Evolutionary conservation across 2,888 invertebrate genomes (phyloP).

Genomic region (Phyto melanocephala): DNA sequence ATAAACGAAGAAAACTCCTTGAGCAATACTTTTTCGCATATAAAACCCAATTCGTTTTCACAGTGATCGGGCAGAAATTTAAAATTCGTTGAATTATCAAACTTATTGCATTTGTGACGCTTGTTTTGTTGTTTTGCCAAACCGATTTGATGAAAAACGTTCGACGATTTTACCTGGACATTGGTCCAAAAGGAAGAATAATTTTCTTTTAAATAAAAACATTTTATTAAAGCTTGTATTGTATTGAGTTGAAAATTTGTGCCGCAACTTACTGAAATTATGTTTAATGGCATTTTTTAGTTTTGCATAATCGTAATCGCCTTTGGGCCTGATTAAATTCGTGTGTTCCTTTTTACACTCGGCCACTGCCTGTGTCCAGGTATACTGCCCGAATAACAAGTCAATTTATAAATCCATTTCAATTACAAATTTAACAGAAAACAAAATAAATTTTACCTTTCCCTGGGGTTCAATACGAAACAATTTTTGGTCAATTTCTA

Average conservation of each 20-base stretch:
- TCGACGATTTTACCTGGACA: background rate
- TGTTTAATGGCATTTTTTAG: conserved; percentile 8
- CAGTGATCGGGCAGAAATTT: conserved; percentile 24
- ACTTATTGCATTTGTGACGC: conserved; percentile 35
- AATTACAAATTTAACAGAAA: background rate
- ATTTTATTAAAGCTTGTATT: too few relatives aligned
- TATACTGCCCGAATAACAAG: conserved; percentile 1
- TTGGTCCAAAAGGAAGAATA: conserved; percentile 48
- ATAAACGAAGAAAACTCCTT: background rate
- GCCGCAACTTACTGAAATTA: conserved; percentile 38
- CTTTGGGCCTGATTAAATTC: conserved; percentile 11
- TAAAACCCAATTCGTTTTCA: conserved; percentile 18
- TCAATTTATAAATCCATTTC: background rate
- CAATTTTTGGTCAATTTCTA: conserved; percentile 15
- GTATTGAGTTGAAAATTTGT: too few relatives aligned
- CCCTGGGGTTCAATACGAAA: conserved; percentile 26
- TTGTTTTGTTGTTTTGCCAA: conserved; percentile 4
- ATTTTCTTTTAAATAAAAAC: conserved; percentile 2
- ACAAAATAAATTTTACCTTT: background rate
- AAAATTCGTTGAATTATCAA: conserved; percentile 36
- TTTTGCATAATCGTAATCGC: conserved; percentile 22
- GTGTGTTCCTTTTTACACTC: conserved; percentile 30
- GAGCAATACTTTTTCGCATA: conserved; percentile 34
- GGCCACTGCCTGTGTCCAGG: conserved; percentile 32
- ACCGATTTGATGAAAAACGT: conserved; percentile 23